Base-by-base conservation (phyloP, 2,113 vertebrate species). In the Cyprinus carpio region DNA sequence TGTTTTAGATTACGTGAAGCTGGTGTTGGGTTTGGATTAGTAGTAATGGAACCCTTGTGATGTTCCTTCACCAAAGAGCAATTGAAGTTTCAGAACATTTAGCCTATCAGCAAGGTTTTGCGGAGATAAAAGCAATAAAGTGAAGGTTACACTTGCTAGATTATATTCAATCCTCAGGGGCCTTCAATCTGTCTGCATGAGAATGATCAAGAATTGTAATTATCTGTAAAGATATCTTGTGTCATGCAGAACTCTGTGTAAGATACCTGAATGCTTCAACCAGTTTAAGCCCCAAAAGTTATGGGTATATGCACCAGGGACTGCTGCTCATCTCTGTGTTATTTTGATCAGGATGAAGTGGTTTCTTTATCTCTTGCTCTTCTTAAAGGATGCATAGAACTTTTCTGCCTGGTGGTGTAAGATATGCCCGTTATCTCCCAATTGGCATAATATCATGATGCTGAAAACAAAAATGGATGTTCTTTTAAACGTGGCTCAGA, bases 201-300 rank as follows among this genome's bases (percentile, higher is more conserved):
- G 79, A 81, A 81, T 81, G 43, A 81, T 69, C 49, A 27, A 69
- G 62, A 67, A 49, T 69, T 81, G 34, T 69, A 69, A 81, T 81
- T 81, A 69, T 51, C 25, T 18, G 1, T 69, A 51, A 81, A 69
- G 79, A 81, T 69, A 81, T 27, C 40, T 27, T 69, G 15, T 65
- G 29, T 81, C n/a, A 10, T 29, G 40, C 37, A 23, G 4, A 46
- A 43, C 40, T 27, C n/a, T 29, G 16, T 5, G 18, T 29, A 49
- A 67, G 62, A 81, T 81, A 81, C 79, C 79, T 65, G 79, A 81
- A 67, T 23, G 79, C 29, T 43, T 69, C 27, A 81, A 67, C 25
- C 60, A 67, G 40, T 11, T 67, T 81, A 51, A 81, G n/a, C 62
- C 27, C 25, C 27, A 15, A 40, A 65, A 81, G 27, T 69, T 81